Conservation (phyloP, 2,113 vertebrate species). For the Thomomys bottae region DNA sequence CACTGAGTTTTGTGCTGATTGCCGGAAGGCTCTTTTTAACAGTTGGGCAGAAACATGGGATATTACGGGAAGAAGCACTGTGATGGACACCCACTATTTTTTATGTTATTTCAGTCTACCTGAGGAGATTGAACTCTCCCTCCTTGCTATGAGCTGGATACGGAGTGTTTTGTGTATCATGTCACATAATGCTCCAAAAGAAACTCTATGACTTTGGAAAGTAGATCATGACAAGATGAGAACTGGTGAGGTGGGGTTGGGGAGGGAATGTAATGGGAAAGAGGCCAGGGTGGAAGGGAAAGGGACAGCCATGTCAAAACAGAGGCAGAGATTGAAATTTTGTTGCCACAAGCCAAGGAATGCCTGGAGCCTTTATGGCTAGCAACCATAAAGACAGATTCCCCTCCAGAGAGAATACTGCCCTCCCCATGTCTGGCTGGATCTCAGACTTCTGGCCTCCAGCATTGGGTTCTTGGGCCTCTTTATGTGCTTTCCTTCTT, state of each 20-base stretch:
- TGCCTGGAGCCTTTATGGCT: not conserved
- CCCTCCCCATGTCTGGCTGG: not conserved
- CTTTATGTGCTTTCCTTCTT: no score
- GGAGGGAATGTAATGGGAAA: no score
- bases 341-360: not conserved
- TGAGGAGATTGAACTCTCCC: no score
- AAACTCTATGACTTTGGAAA: not conserved
- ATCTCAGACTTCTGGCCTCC: not conserved
- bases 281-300: not conserved
- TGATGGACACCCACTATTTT: no score
- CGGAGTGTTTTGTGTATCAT: not conserved
- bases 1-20: no score
- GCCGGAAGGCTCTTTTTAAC: no score
- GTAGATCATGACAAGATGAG: not conserved
- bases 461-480: no score
- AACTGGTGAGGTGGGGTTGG: no score
- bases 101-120: no score
- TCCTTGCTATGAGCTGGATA: not conserved
- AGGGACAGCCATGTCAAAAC: not conserved
- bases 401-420: not conserved
- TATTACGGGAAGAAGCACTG: no score
- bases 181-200: not conserved
- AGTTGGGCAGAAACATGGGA: no score
- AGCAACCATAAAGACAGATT: not conserved
- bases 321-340: conserved; percentile 6